These are phyloP conservation scores for Ctenosaura bakeri DNA, from an alignment of 2,797 vertebrate genomes.

Conservation along the genomic window DNA sequence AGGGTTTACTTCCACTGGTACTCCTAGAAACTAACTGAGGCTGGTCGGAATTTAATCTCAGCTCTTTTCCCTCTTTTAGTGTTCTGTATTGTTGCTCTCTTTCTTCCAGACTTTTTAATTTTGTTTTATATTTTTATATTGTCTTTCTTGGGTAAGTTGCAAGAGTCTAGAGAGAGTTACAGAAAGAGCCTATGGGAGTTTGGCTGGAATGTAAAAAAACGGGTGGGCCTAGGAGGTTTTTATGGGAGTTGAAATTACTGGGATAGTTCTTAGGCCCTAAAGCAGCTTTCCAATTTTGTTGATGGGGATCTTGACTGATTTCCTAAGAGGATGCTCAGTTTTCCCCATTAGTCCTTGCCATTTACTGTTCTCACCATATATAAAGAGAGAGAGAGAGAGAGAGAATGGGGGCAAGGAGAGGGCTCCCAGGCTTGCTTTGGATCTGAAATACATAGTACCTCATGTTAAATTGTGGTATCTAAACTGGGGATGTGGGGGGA, in stretches of 20 bases:
- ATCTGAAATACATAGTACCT: constrained; percentile 16
- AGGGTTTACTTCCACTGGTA: constrained; percentile 89
- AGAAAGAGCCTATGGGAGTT: constrained; percentile 27
- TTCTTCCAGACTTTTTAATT: constrained; percentile 22
- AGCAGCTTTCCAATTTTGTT: constrained; percentile 43
- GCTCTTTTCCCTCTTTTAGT: constrained; percentile 57
- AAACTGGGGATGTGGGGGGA: constrained; percentile 36
- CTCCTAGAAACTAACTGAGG: constrained; percentile 84
- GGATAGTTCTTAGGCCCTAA: not conserved
- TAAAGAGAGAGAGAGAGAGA: not conserved
- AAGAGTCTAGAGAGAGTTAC: constrained; percentile 1
- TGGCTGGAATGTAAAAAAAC: constrained; percentile 4
- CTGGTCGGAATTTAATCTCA: constrained; percentile 77
- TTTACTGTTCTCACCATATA: constrained; percentile 30
- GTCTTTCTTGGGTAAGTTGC: constrained; percentile 66
- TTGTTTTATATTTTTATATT: not conserved
- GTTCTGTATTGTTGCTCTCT: constrained; percentile 60
- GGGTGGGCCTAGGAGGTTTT: constrained; percentile 44
- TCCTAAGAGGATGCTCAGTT: constrained; percentile 50
- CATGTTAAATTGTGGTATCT: constrained; percentile 22
- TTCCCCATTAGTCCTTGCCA: constrained; percentile 53
- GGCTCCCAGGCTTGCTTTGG: constrained; percentile 21
- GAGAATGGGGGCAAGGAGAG: not conserved
- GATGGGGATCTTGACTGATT: constrained; percentile 39
- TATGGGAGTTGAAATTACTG: constrained; percentile 42